A percentile compares a stretch with the other conserved stretches of the same genome.
Evolutionary conservation across 2,113 vertebrate species (phyloP).

Genomic region (Gopherus flavomarginatus): DNA sequence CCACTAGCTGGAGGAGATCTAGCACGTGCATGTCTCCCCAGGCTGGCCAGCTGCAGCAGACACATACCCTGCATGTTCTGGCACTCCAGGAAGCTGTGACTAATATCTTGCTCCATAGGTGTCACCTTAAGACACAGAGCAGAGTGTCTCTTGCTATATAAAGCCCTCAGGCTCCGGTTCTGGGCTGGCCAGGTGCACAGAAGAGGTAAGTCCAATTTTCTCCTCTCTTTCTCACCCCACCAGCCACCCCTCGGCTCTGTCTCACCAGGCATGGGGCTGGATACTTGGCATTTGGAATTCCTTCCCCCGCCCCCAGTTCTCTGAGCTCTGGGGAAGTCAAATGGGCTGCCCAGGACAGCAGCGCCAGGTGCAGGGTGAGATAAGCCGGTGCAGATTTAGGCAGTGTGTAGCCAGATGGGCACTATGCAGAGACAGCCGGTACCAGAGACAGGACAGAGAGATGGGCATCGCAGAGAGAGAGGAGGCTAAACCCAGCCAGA

Average conservation of each 20-base stretch:
- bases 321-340: background rate
- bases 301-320: background rate
- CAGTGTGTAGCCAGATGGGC: background rate
- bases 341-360: background rate
- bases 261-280: too few species aligned
- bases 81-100: background rate
- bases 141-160: background rate
- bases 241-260: background rate
- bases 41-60: background rate
- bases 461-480: background rate
- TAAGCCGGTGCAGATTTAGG: background rate
- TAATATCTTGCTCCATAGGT: background rate
- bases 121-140: background rate
- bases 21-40: background rate
- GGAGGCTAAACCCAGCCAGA: background rate
- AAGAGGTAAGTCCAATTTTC: background rate
- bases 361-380: background rate
- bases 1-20: background rate
- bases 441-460: background rate
- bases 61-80: background rate
- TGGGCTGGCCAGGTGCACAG: background rate
- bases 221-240: background rate
- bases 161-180: background rate
- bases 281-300: background rate
- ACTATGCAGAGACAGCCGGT: background rate